Conservation (phyloP, 2,797 vertebrate genomes). For the Fistularia tabacaria region DNA sequence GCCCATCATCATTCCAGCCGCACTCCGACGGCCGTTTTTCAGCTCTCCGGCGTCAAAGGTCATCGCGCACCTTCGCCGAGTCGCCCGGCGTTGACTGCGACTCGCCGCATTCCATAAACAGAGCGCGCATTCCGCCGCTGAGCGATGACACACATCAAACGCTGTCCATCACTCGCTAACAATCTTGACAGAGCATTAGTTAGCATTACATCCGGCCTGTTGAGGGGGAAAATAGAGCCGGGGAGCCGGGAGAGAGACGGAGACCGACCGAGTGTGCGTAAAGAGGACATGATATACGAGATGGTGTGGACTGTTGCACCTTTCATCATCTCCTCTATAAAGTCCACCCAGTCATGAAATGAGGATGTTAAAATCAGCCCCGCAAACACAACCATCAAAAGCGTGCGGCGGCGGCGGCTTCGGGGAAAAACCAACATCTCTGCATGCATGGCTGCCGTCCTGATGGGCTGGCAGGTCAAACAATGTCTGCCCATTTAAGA, state of each 20-base stretch:
- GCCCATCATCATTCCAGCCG: conserved; percentile 55
- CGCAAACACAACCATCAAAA: conserved; percentile 65
- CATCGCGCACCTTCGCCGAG: conserved; percentile 27
- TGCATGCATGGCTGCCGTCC: conserved; percentile 20
- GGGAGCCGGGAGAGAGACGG: conserved; percentile 20
- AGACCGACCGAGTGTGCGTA: conserved; percentile 42
- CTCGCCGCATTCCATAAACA: conserved; percentile 41
- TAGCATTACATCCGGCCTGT: conserved; percentile 28
- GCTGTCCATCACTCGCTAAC: conserved; percentile 49
- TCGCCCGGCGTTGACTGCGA: conserved; percentile 34
- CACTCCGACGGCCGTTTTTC: conserved; percentile 14
- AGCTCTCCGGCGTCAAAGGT: conserved; percentile 57
- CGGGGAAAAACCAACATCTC: conserved; percentile 28
- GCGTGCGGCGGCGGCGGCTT: conserved; percentile 17
- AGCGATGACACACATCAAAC: conserved; percentile 35
- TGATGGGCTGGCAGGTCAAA: conserved; percentile 41
- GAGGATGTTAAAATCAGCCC: conserved; percentile 70
- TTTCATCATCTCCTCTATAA: conserved; percentile 77
- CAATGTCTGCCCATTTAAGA: conserved; percentile 38
- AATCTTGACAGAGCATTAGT: conserved; percentile 56
- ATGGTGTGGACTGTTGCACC: conserved; percentile 67
- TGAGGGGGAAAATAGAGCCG: conserved; percentile 38
- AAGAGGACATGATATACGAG: conserved; percentile 69
- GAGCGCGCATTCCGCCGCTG: conserved; percentile 17
- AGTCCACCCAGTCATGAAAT: conserved; percentile 78